Percentiles rank a stretch among this genome's conserved stretches.
phyloP scores from a whole-genome alignment of 2,888 invertebrate genomes.

The Octodonta nipae region DNA sequence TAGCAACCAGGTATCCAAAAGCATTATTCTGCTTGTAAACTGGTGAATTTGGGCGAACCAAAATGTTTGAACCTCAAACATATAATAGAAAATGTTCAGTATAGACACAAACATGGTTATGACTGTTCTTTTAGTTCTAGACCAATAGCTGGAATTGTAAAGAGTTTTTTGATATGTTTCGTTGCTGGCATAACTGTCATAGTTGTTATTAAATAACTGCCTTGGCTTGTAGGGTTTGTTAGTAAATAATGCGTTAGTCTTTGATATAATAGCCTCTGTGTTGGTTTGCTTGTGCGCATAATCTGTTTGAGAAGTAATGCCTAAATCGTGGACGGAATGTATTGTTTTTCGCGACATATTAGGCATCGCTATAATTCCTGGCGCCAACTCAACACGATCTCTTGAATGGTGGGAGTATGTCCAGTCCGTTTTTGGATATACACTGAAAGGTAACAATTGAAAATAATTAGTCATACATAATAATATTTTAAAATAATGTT shows the following conservation, averaged over 20 bases:
- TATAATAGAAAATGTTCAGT: slow-evolving; percentile 16
- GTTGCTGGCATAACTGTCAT: slow-evolving; percentile 3
- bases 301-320: slow-evolving; percentile 7
- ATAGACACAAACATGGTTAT: slow-evolving; percentile 17
- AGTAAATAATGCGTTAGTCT: slow-evolving; percentile 2
- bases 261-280: slow-evolving; percentile 20
- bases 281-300: slow-evolving; percentile 25
- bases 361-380: slow-evolving; percentile 70
- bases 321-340: slow-evolving; percentile 19
- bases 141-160: slow-evolving; percentile 8
- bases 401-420: slow-evolving; percentile 75
- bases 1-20: slow-evolving; percentile 32
- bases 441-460: slow-evolving; percentile 40
- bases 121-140: slow-evolving; percentile 9
- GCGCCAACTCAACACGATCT: slow-evolving; percentile 65
- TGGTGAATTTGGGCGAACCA: slow-evolving; percentile 26
- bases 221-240: slow-evolving; percentile 5
- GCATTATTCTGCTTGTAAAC: slow-evolving; percentile 29
- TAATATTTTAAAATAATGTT: too few species aligned
- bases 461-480: background rate
- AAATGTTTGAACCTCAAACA: slow-evolving; percentile 19
- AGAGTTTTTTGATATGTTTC: background rate
- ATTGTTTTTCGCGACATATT: slow-evolving; percentile 76
- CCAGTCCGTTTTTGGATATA: slow-evolving; percentile 82
- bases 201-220: slow-evolving; percentile 19